Evolutionary conservation across 2,888 invertebrate species (phyloP).

Genomic region (Coenonympha arcania): DNA sequence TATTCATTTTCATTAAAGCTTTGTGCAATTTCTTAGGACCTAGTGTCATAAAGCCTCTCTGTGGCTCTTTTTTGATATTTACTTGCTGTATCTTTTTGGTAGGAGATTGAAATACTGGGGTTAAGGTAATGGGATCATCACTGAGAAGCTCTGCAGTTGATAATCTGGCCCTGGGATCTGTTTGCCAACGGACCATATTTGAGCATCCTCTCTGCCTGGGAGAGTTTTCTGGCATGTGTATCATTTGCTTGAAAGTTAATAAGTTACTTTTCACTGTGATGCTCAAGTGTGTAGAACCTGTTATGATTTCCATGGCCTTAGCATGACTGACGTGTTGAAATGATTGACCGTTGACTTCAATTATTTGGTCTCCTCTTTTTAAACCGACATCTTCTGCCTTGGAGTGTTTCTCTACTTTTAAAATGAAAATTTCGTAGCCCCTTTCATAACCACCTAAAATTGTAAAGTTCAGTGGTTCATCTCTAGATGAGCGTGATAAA

Average conservation of each 20-base stretch:
- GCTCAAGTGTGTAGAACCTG: constrained; percentile 95
- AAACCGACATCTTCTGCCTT: constrained; percentile 97
- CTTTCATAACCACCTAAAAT: constrained; percentile 95
- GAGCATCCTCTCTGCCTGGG: constrained; percentile 80
- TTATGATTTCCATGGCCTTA: constrained; percentile 92
- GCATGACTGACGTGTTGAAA: constrained; percentile 94
- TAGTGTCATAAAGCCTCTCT: constrained; percentile 90
- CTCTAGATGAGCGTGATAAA: constrained; percentile 91
- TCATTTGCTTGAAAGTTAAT: constrained; percentile 83
- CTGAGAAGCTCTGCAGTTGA: constrained; percentile 83
- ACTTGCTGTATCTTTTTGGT: constrained; percentile 73
- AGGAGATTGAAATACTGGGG: constrained; percentile 70
- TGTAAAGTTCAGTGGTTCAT: constrained; percentile 94
- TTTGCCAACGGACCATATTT: constrained; percentile 79
- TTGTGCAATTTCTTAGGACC: constrained; percentile 89
- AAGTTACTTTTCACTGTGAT: constrained; percentile 98
- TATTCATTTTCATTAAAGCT: constrained; percentile 91
- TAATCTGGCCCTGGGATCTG: constrained; percentile 81
- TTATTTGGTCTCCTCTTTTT: constrained; percentile 97
- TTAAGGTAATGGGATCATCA: constrained; percentile 63
- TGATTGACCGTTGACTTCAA: constrained; percentile 98
- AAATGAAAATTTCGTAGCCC: constrained; percentile 94
- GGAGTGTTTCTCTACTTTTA: constrained; percentile 93
- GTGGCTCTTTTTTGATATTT: constrained; percentile 76
- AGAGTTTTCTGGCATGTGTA: constrained; percentile 83